These are phyloP conservation scores for Habrosyne pyritoides DNA, from an alignment of 2,888 invertebrate species.

Conservation along the genomic window DNA sequence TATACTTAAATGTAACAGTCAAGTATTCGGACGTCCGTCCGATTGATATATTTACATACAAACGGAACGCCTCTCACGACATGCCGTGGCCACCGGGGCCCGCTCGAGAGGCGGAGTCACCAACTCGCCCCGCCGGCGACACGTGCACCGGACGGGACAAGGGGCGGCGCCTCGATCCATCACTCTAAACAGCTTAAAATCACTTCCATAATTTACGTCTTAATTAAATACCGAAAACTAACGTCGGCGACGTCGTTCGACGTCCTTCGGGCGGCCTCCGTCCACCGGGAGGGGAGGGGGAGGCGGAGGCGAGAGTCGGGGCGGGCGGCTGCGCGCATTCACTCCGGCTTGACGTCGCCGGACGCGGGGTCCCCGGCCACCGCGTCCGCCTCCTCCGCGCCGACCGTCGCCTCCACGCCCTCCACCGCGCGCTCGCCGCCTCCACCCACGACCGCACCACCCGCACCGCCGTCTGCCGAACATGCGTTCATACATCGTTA, in stretches of 20 bases:
- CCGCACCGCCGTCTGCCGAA: constrained; percentile 33
- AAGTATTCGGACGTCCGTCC: constrained; percentile 72
- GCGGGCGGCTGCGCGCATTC: constrained; percentile 28
- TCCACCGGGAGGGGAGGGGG: constrained; percentile 26
- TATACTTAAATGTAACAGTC: constrained; percentile 80
- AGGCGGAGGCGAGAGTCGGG: constrained; percentile 17
- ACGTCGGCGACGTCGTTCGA: constrained; percentile 43
- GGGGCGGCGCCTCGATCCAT: constrained; percentile 49
- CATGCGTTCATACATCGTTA: constrained; percentile 5
- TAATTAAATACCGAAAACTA: constrained; percentile 78
- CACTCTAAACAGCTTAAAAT: constrained; percentile 67
- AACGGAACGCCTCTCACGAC: constrained; percentile 59
- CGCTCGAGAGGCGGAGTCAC: constrained; percentile 37
- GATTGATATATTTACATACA: constrained; percentile 76
- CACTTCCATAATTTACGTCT: constrained; percentile 81
- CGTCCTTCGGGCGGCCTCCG: constrained; percentile 26
- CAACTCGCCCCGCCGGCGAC: constrained; percentile 29
- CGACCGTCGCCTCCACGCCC: constrained; percentile 42
- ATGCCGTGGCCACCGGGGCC: constrained; percentile 40
- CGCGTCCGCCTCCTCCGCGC: constrained; percentile 48
- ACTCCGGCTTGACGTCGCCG: constrained; percentile 62
- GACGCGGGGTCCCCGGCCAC: constrained; percentile 44
- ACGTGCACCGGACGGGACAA: constrained; percentile 18
- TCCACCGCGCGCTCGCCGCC: constrained; percentile 59
- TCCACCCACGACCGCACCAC: constrained; percentile 39